Conservation (phyloP, 2,797 vertebrate genomes). For the Onychomys arenicola region DNA sequence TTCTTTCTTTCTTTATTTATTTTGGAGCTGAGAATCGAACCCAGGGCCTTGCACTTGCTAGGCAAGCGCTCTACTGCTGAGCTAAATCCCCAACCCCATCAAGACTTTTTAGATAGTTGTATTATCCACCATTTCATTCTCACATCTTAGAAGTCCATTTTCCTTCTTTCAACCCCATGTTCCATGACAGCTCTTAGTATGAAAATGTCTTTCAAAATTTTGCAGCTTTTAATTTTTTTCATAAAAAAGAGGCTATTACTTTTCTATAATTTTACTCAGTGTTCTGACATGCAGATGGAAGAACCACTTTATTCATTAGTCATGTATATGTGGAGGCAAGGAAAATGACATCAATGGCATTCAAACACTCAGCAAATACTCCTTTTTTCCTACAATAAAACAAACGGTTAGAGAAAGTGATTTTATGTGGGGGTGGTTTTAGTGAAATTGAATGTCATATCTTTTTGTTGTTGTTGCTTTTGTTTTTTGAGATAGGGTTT, state of each 20-base stretch:
- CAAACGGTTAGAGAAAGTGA: not conserved
- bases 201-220: not conserved
- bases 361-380: not conserved
- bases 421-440: not conserved
- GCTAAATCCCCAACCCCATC: no score
- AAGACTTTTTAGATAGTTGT: not conserved
- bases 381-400: not conserved
- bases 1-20: no score
- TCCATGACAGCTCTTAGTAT: rapidly evolving
- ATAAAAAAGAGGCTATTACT: not conserved
- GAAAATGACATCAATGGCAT: not conserved
- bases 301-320: not conserved
- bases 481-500: no score
- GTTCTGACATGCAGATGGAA: not conserved
- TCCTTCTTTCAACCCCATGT: not conserved
- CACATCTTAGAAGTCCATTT: not conserved
- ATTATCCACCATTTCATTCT: not conserved
- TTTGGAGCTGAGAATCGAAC: no score
- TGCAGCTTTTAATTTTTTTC: not conserved
- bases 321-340: not conserved
- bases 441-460: no score
- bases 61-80: no score
- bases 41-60: no score
- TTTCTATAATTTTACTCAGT: not conserved
- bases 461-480: no score